Conservation (phyloP, 2,888 invertebrate genomes). For the Eupithecia insigniata region DNA sequence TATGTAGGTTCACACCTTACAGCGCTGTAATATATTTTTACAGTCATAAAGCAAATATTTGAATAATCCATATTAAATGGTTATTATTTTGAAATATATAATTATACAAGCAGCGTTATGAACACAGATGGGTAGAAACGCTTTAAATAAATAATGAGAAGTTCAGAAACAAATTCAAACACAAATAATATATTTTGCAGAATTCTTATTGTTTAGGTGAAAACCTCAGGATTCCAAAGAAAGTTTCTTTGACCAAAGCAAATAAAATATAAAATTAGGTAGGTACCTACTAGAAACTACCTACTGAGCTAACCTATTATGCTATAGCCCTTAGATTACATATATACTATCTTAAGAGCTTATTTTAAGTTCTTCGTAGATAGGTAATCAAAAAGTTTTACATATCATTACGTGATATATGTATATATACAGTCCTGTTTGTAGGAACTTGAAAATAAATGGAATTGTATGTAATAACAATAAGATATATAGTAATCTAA, state of each 20-base stretch:
- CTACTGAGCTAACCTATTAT: not conserved
- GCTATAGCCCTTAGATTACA: too few species aligned
- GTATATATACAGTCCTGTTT: constrained; percentile 14
- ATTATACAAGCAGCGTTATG: not conserved
- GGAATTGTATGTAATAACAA: constrained; percentile 8
- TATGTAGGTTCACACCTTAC: not conserved
- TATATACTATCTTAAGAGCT: constrained; percentile 21
- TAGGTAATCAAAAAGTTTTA: constrained; percentile 29
- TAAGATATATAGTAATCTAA: not conserved
- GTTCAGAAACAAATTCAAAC: not conserved
- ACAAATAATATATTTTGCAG: not conserved
- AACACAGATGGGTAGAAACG: not conserved
- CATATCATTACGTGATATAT: constrained; percentile 33
- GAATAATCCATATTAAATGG: not conserved
- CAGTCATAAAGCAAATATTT: not conserved
- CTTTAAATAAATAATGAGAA: not conserved
- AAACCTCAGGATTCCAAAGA: constrained; percentile 31
- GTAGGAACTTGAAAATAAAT: constrained; percentile 11
- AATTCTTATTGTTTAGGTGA: not conserved
- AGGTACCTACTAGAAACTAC: not conserved
- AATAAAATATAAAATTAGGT: constrained; percentile 2
- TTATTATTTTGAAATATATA: not conserved
- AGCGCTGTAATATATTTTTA: not conserved
- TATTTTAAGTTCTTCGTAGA: constrained; percentile 17
- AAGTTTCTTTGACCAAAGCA: constrained; percentile 25